These are phyloP conservation scores for Dicerorhinus sumatrensis DNA, from an alignment of 2,113 vertebrate species.

Conservation along the genomic window DNA sequence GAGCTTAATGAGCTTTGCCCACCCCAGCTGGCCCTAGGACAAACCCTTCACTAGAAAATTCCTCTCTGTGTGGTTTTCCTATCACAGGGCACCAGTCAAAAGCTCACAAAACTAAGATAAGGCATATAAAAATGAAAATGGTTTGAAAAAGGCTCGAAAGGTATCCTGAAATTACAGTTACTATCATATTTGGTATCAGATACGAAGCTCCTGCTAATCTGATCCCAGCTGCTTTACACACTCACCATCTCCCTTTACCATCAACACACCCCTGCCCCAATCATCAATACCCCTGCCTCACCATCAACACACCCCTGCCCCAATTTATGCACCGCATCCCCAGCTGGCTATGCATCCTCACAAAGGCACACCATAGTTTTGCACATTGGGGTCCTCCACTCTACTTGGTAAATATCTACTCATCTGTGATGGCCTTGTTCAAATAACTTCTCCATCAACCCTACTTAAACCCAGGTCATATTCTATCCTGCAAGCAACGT, in stretches of 20 bases:
- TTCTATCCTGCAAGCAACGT: background rate
- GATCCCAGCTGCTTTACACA: background rate
- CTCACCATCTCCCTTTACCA: background rate
- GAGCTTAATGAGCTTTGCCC: conserved; percentile 19
- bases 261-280: fast-evolving
- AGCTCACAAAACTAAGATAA: conserved; percentile 49
- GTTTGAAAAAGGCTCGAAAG: conserved; percentile 4
- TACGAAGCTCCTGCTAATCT: background rate
- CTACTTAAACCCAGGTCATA: background rate
- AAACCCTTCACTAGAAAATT: conserved; percentile 51
- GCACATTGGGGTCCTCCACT: background rate
- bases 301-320: fast-evolving
- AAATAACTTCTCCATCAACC: background rate
- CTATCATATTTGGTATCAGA: background rate
- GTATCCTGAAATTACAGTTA: background rate
- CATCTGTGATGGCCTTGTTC: background rate
- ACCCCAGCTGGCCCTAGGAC: background rate
- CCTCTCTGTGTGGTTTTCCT: background rate
- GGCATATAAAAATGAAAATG: background rate
- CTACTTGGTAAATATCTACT: background rate
- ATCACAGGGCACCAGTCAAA: background rate
- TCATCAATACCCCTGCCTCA: no score
- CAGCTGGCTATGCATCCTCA: background rate
- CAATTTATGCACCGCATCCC: background rate
- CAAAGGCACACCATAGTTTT: fast-evolving